Evolutionary conservation across 1,140 invertebrate species (phyloP).

Genomic region (Lethocerus indicus): DNA sequence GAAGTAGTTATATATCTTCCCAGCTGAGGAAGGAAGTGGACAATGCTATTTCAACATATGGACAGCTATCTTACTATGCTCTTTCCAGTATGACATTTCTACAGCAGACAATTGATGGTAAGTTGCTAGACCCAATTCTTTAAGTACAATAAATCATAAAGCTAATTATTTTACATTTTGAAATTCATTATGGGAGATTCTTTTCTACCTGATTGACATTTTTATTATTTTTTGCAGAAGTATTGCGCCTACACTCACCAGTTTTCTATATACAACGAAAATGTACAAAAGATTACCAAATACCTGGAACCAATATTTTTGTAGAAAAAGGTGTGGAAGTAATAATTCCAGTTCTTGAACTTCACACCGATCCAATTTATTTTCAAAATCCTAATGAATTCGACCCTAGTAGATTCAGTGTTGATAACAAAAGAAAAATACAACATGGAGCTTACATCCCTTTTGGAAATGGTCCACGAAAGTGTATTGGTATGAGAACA

Average conservation of each 20-base stretch:
- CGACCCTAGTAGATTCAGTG: slow-evolving; percentile 41
- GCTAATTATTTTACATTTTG: background rate
- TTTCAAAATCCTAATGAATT: slow-evolving; percentile 51
- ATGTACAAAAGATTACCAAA: slow-evolving; percentile 26
- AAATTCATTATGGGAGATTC: background rate
- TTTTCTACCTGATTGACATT: background rate
- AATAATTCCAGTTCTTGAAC: slow-evolving; percentile 20
- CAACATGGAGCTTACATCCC: slow-evolving; percentile 34
- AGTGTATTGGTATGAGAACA: slow-evolving; percentile 36
- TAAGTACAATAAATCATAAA: background rate
- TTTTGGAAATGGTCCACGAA: slow-evolving; percentile 47
- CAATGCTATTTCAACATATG: slow-evolving; percentile 17
- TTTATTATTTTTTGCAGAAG: slow-evolving; percentile 25
- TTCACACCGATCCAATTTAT: slow-evolving; percentile 42
- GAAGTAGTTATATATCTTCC: too few species aligned
- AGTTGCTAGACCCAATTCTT: background rate
- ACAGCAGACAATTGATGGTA: background rate
- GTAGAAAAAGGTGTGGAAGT: slow-evolving; percentile 21
- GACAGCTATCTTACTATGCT: background rate
- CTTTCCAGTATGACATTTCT: background rate
- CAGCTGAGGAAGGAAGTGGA: too few species aligned
- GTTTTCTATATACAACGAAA: slow-evolving; percentile 29
- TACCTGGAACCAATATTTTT: slow-evolving; percentile 14
- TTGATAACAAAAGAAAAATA: slow-evolving; percentile 15
- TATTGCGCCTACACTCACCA: slow-evolving; percentile 37